Percentiles rank a stretch among this genome's conserved stretches.
phyloP scores from a whole-genome alignment of 2,888 invertebrate species.

The Microchrysa polita region DNA sequence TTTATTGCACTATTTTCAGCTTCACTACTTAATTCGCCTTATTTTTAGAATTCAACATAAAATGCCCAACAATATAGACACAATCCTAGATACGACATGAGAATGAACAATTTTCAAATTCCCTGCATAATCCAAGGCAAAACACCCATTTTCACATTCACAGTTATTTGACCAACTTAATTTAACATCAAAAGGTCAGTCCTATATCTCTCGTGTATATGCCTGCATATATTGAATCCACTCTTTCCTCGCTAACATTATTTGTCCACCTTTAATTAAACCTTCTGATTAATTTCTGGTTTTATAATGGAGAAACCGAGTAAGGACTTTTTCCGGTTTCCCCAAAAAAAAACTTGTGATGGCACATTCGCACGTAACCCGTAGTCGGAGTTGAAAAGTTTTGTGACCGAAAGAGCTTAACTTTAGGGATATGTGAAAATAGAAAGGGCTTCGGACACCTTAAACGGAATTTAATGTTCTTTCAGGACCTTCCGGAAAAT shows the following conservation, averaged over 20 bases:
- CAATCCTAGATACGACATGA: too few species aligned
- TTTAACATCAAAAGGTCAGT: slow-evolving; percentile 42
- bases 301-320: slow-evolving; percentile 31
- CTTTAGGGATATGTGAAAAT: slow-evolving; percentile 25
- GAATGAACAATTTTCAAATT: neutral
- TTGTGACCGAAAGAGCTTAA: slow-evolving; percentile 6
- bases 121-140: neutral
- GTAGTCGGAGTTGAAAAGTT: slow-evolving; percentile 26
- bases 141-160: slow-evolving; percentile 35
- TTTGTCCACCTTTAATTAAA: slow-evolving; percentile 43
- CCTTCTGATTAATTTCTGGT: slow-evolving; percentile 44
- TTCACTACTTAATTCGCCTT: too few species aligned
- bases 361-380: slow-evolving; percentile 33
- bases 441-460: slow-evolving; percentile 35
- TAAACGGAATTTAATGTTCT: slow-evolving; percentile 44
- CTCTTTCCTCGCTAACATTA: neutral
- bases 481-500: slow-evolving; percentile 41
- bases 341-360: slow-evolving; percentile 24
- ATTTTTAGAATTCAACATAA: too few species aligned
- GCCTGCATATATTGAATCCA: slow-evolving; percentile 28
- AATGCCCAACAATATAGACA: too few species aligned
- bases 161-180: slow-evolving; percentile 39
- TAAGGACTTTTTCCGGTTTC: slow-evolving; percentile 31
- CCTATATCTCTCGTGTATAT: slow-evolving; percentile 8
- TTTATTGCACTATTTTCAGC: too few species aligned